Base-by-base conservation (phyloP, 2,888 invertebrate species). In the Muscina levida region DNA sequence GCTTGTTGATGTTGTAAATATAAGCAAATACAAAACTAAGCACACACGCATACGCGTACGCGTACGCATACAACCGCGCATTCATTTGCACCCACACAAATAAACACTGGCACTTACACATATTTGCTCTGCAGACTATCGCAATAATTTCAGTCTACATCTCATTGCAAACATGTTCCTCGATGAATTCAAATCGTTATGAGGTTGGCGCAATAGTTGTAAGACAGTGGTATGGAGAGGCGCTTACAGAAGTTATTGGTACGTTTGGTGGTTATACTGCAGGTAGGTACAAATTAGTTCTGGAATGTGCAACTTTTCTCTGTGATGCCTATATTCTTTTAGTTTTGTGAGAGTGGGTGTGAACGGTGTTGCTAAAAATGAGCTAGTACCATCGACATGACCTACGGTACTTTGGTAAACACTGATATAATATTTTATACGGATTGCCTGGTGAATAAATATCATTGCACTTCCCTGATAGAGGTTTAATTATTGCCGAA, bases 1-100 rank as follows among this genome's bases (percentile, higher is more conserved):
- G 67, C 39, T 67, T 56, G 68, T 67, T 53, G 53, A 68, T 56
- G 53, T 53, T 42, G 68, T 42, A 8, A n/a, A 6, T 15, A 15
- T 57, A 17, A 31, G 8, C 65, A 65, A 42, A 65, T 65, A 65
- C 44, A 46, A 48, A 48, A 19, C 48, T 48, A 48, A 53, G 24
- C 53, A 11, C 39, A 39, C 15, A 26, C 15, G 24, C 26, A 31
- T 11, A 44, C 31, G 15, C 15, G 11, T 15, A 17, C 31, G 44
- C 39, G 13, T 11, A 48, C 37, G 17, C 39, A 65, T 48, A 22
- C 67, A 44, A 17, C n/a, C 13, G 31, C 37, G 48, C 11, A 22
- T 37, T n/a, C 39, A 62, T 31, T 51, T 42, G n/a, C 62, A 62
- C n/a, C 19, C 2, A 10, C 11, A 8, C 37, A 72, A 67, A 48